Conservation (phyloP, 2,888 invertebrate genomes). For the Drepana falcataria region DNA sequence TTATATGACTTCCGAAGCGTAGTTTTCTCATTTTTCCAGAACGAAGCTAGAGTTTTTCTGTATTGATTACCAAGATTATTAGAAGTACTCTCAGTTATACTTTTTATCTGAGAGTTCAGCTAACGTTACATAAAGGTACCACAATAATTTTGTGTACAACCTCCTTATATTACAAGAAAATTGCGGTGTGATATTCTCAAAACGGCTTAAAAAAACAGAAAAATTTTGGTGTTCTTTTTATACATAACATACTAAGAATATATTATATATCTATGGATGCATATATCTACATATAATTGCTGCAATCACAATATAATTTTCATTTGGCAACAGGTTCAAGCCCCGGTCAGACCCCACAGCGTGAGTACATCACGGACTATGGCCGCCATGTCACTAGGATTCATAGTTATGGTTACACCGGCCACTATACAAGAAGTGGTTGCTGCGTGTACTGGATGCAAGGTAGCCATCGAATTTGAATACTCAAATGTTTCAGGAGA, state of each 20-base stretch:
- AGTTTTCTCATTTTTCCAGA: background rate
- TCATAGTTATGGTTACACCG: slow-evolving; percentile 94
- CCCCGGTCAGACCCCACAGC: slow-evolving; percentile 82
- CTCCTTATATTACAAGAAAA: no score
- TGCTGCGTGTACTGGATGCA: slow-evolving; percentile 92
- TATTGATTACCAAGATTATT: no score
- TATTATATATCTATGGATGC: no score
- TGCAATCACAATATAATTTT: slow-evolving; percentile 5
- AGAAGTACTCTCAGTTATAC: no score
- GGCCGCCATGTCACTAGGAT: slow-evolving; percentile 94
- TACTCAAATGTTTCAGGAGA: background rate
- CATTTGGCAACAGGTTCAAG: slow-evolving; percentile 45
- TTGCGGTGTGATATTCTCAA: no score
- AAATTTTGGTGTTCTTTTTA: no score
- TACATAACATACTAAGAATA: no score
- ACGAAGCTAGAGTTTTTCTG: background rate
- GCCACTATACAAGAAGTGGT: slow-evolving; percentile 95
- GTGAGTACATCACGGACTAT: slow-evolving; percentile 91
- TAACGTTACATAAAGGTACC: no score
- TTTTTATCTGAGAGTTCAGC: no score
- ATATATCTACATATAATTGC: no score
- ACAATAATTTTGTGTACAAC: no score
- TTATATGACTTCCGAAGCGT: background rate
- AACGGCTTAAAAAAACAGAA: no score
- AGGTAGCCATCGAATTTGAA: slow-evolving; percentile 58